phyloP scores from a whole-genome alignment of 2,888 invertebrate genomes.

The Heliconius charithonia region DNA sequence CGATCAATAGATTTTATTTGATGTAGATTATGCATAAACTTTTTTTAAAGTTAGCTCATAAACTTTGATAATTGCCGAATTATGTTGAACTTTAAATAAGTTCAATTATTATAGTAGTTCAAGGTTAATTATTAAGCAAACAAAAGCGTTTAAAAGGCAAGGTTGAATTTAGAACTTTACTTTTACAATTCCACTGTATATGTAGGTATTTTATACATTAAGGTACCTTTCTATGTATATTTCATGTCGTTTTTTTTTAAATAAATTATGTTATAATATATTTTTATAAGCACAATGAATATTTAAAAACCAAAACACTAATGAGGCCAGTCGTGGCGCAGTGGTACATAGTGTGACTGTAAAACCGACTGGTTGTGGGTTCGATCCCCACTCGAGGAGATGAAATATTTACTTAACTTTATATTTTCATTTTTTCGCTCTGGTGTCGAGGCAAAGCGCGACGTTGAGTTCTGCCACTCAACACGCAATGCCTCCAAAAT shows the following conservation, averaged over 20 bases:
- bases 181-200: background rate
- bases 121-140: constrained; percentile 10
- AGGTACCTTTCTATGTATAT: too few relatives aligned
- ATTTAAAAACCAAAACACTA: background rate
- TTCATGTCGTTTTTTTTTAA: too few relatives aligned
- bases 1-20: background rate
- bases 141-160: background rate
- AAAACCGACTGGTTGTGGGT: too few relatives aligned
- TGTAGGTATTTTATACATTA: too few relatives aligned
- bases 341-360: too few relatives aligned
- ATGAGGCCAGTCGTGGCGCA: too few relatives aligned
- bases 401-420: too few relatives aligned
- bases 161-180: background rate
- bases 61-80: background rate
- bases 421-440: too few relatives aligned
- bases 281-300: background rate
- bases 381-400: too few relatives aligned
- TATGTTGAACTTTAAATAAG: background rate
- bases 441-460: too few relatives aligned
- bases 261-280: background rate
- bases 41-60: background rate
- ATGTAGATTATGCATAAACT: background rate
- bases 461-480: too few relatives aligned
- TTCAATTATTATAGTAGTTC: background rate
- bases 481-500: too few relatives aligned